Base-by-base conservation (phyloP, 1,140 invertebrate species). In the Glossosoma conforme region DNA sequence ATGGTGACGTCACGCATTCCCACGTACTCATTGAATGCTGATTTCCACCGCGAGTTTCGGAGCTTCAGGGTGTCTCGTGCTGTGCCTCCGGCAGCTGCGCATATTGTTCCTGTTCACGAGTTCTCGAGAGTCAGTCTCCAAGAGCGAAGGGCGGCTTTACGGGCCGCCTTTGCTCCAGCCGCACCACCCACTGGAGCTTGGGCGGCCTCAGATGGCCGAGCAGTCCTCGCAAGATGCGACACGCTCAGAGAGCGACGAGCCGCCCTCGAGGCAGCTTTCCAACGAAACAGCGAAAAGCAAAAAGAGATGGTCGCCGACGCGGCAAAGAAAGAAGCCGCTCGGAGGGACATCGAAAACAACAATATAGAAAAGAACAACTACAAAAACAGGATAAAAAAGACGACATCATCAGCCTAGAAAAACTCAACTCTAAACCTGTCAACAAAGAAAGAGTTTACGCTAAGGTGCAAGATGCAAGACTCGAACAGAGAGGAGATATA, bases 1-100 rank as follows among this genome's bases (percentile, higher is more conserved):
- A 75, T 75, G 72, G 72, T 75, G 64, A 75, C 72, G 64, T 73
- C 72, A 65, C 72, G 72, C 62, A 73, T 75, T 67, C 72, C 72
- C 50, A 70, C 70, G 63, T 75, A 75, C 70, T 72, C 71, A 65
- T 61, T 75, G 36, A 75, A 72, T 68, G 69, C 68, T 62, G 72
- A 75, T 65, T 75, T 75, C 67, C 74, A 75, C 68, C 68, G 72
- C 62, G 72, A 75, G 68, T 75, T 75, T 63, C 69, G 72, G 67
- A 75, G 72, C 69, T 75, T 75, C 64, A 67, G 72, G 43, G 70
- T 71, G 61, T 69, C 70, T 49, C 62, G 71, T 59, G 68, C 69
- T 30, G 66, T 68, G 8, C 69, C 69, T 30, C 65, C 67, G 49
- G 56, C 70, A 46, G 68, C 70, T 52, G 67, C 67, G 33, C 69